Evolutionary conservation across 2,113 vertebrate species (phyloP).

Genomic region (Xerus inauris): DNA sequence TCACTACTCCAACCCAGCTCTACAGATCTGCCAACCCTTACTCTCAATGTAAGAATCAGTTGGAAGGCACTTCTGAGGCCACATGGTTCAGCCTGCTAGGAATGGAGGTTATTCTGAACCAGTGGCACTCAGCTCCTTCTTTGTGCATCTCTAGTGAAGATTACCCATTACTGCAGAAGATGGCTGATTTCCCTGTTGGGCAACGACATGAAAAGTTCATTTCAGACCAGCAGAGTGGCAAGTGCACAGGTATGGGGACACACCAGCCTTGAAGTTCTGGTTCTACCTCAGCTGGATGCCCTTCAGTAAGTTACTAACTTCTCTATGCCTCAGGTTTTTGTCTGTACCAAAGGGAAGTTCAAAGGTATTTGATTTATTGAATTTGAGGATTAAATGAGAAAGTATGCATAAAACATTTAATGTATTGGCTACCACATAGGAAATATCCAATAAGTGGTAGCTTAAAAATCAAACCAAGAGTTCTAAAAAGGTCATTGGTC

Average conservation of each 20-base stretch:
- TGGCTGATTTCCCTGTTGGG: not conserved
- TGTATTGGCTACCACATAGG: not conserved
- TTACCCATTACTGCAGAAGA: not conserved
- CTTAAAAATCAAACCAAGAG: not conserved
- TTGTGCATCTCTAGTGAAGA: not conserved
- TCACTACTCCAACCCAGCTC: not conserved
- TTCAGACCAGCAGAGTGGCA: not conserved
- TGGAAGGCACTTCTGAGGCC: not conserved
- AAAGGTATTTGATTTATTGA: not conserved
- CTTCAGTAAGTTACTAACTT: not conserved
- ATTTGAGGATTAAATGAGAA: not conserved
- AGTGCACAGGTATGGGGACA: not conserved
- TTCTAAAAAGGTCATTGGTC: not conserved
- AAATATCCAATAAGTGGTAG: conserved; percentile 3
- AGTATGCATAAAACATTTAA: not conserved
- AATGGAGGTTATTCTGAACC: not conserved
- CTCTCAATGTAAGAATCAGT: not conserved
- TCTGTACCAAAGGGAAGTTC: not conserved
- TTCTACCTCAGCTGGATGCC: not conserved
- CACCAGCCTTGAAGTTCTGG: not conserved
- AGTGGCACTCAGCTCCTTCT: not conserved
- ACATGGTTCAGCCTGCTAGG: not conserved
- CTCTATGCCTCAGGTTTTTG: not conserved
- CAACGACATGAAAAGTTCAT: not conserved
- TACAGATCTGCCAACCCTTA: not conserved